Evolutionary conservation across 1,140 invertebrate genomes (phyloP).

Genomic region (Cardiocondyla obscurior): DNA sequence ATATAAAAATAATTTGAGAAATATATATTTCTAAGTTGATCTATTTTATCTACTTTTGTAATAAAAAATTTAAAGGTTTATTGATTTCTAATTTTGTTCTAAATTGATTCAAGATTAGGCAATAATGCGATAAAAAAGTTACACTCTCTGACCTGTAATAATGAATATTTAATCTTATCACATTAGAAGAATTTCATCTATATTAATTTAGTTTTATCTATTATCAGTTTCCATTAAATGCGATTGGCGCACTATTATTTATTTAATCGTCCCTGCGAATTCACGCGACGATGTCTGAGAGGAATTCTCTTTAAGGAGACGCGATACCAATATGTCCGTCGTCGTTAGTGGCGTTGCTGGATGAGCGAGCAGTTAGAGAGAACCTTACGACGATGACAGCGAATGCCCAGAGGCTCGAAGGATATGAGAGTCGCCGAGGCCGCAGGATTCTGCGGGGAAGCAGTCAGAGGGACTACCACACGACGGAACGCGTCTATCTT

Average conservation of each 20-base stretch:
- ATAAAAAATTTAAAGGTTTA: not conserved
- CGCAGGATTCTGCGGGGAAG: slow-evolving; percentile 69
- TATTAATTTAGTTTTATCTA: not conserved
- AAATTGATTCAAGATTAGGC: not conserved
- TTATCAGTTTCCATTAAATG: not conserved
- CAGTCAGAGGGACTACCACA: slow-evolving; percentile 60
- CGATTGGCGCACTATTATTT: not conserved
- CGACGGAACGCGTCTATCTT: slow-evolving; percentile 72
- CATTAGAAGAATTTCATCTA: not conserved
- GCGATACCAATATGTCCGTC: slow-evolving; percentile 69
- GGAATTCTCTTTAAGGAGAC: slow-evolving; percentile 63
- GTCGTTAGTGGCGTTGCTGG: slow-evolving; percentile 72
- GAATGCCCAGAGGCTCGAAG: slow-evolving; percentile 75
- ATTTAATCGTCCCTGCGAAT: slow-evolving; percentile 26
- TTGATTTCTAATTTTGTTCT: not conserved
- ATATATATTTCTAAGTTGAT: too few relatives aligned
- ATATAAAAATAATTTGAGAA: not conserved
- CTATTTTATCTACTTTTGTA: not conserved
- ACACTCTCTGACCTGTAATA: not conserved
- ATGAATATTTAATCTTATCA: not conserved
- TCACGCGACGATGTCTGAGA: slow-evolving; percentile 48
- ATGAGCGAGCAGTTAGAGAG: slow-evolving; percentile 65
- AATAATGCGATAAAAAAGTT: not conserved
- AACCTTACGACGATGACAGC: slow-evolving; percentile 21
- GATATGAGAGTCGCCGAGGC: slow-evolving; percentile 72